Percentiles rank a stretch among this genome's conserved stretches.
Evolutionary conservation across 2,113 vertebrate species (phyloP).

Genomic region (Chlorodrepanis virens): DNA sequence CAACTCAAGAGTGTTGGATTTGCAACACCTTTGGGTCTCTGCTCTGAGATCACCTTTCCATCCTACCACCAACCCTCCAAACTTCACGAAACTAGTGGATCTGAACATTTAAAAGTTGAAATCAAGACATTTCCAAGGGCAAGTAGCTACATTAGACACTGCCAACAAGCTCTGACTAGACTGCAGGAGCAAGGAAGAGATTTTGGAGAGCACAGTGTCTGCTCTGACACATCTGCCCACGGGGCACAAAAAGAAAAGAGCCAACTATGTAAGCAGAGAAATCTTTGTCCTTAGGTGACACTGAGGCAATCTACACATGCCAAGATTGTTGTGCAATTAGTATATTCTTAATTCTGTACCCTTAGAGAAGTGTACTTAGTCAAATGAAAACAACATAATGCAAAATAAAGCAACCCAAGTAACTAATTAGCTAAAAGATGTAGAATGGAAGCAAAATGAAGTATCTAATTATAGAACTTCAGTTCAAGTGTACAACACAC

Average conservation of each 20-base stretch:
- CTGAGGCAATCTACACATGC: not conserved
- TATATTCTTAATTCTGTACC: slow-evolving; percentile 41
- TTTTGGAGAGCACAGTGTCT: not conserved
- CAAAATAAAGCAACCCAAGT: not conserved
- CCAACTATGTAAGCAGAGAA: slow-evolving; percentile 1
- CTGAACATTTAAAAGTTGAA: not conserved
- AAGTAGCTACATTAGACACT: not conserved
- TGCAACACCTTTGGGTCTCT: accelerated
- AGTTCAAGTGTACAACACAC: slow-evolving; percentile 10
- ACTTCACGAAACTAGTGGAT: not conserved
- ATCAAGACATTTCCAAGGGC: not conserved
- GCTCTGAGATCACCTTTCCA: not conserved
- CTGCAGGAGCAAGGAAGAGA: not conserved
- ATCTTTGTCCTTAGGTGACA: slow-evolving; percentile 56
- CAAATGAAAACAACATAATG: not conserved
- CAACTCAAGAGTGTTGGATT: not conserved
- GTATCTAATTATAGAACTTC: slow-evolving; percentile 18
- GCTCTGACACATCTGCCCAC: slow-evolving; percentile 54
- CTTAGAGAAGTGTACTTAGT: slow-evolving; percentile 26
- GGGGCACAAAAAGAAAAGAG: not conserved
- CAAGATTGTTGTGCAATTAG: slow-evolving; percentile 40
- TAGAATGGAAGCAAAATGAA: not conserved
- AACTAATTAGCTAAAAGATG: slow-evolving; percentile 4
- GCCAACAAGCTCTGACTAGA: slow-evolving; percentile 40
- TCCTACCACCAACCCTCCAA: not conserved